phyloP scores from a whole-genome alignment of 92 coral and sea anemone species.

The Zoanthus gigantus region DNA sequence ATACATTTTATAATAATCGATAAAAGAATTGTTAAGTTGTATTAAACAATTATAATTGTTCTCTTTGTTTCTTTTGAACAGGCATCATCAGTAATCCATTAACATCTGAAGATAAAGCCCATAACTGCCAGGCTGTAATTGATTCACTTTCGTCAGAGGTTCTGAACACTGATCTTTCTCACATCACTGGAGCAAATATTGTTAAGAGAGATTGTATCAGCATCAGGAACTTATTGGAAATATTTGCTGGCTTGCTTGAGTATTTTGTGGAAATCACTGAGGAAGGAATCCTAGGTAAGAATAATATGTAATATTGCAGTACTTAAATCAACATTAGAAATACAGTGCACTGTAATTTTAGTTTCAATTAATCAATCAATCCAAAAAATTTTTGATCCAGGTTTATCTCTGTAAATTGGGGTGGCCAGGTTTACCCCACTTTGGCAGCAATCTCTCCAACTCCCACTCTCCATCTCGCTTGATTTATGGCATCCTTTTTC shows the following conservation, averaged over 20 bases:
- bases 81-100: conserved; percentile 83
- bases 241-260: conserved; percentile 94
- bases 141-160: conserved; percentile 82
- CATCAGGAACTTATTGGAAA: conserved; percentile 91
- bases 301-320: neutral
- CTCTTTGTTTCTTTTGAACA: conserved; percentile 23
- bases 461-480: too few species aligned
- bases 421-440: too few species aligned
- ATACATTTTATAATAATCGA: too few species aligned
- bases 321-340: too few species aligned
- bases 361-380: too few species aligned
- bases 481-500: too few species aligned
- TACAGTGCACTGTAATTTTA: too few species aligned
- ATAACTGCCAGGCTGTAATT: conserved; percentile 86
- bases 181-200: conserved; percentile 84
- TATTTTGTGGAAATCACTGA: conserved; percentile 87
- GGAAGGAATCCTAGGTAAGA: conserved; percentile 56
- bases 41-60: too few species aligned
- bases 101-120: conserved; percentile 57
- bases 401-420: too few species aligned
- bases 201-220: conserved; percentile 71
- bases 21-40: too few species aligned
- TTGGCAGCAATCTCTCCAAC: too few species aligned
- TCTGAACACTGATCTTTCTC: conserved; percentile 90
- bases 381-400: too few species aligned